Evolutionary conservation across 2,797 vertebrate species (phyloP).

Genomic region (Lacerta viridis): DNA sequence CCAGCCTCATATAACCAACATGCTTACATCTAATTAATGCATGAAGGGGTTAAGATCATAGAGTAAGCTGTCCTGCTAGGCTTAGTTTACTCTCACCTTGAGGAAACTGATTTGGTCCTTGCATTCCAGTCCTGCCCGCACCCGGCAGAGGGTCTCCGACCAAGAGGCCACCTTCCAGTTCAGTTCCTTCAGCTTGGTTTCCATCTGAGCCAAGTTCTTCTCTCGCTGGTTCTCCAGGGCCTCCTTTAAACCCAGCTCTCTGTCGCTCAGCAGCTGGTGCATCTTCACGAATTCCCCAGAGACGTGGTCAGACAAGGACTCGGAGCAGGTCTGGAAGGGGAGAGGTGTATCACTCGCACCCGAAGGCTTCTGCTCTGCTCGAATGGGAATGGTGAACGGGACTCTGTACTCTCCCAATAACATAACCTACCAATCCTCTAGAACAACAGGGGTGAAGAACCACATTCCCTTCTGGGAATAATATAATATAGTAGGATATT

Average conservation of each 20-base stretch:
- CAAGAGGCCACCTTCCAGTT: conserved; percentile 32
- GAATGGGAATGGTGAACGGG: too few relatives aligned
- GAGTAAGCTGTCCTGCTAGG: too few relatives aligned
- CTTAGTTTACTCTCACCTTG: conserved; percentile 22
- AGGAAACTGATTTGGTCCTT: conserved; percentile 42
- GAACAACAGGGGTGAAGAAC: too few relatives aligned
- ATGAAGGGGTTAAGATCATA: too few relatives aligned
- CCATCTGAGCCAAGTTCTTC: conserved; percentile 41
- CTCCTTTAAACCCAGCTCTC: conserved; percentile 25
- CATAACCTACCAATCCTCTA: too few relatives aligned
- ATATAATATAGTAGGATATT: too few relatives aligned
- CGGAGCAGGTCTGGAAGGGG: conserved; percentile 22
- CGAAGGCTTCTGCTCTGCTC: not conserved
- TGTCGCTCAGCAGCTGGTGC: conserved; percentile 33
- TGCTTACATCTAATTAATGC: too few relatives aligned
- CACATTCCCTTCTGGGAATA: too few relatives aligned
- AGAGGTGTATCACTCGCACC: not conserved
- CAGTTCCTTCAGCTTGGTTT: conserved; percentile 45
- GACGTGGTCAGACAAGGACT: conserved; percentile 39
- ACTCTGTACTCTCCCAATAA: too few relatives aligned
- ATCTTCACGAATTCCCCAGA: conserved; percentile 45
- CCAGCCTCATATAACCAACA: too few relatives aligned
- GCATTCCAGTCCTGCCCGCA: conserved; percentile 20
- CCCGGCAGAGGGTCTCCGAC: conserved; percentile 30
- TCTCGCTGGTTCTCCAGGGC: conserved; percentile 32